A percentile compares a stretch with the other conserved stretches of the same genome.
These are phyloP conservation scores for Atrichornis clamosus DNA, from an alignment of 2,113 vertebrate genomes.

Conservation along the genomic window DNA sequence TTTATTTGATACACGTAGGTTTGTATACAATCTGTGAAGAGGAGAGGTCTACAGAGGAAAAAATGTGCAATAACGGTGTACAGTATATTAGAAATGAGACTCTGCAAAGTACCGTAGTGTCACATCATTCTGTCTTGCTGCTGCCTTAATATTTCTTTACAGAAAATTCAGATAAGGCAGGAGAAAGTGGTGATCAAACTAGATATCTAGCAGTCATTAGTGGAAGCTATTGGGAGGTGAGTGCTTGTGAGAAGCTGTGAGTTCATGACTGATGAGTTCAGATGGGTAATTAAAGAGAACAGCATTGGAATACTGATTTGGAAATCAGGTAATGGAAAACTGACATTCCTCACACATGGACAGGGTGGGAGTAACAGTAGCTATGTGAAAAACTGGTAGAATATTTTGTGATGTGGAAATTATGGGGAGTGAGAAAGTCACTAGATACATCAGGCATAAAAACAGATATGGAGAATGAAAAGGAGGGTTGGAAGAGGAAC, in stretches of 20 bases:
- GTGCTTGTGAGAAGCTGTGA: background rate
- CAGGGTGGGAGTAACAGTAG: background rate
- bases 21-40: background rate
- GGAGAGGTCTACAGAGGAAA: background rate
- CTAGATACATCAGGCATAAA: background rate
- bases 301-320: background rate
- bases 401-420: background rate
- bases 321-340: background rate
- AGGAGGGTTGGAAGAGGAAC: background rate
- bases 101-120: background rate
- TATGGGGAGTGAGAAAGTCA: background rate
- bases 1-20: background rate
- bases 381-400: background rate
- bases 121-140: background rate
- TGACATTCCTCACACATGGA: background rate
- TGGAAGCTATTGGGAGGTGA: background rate
- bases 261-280: background rate
- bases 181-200: background rate
- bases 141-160: background rate
- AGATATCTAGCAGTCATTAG: background rate
- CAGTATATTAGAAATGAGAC: background rate
- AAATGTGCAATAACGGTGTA: background rate
- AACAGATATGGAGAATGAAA: background rate
- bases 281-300: background rate
- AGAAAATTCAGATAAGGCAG: background rate